Conservation (phyloP, 2,113 vertebrate genomes). For the Neolamprologus caudopunctatus region DNA sequence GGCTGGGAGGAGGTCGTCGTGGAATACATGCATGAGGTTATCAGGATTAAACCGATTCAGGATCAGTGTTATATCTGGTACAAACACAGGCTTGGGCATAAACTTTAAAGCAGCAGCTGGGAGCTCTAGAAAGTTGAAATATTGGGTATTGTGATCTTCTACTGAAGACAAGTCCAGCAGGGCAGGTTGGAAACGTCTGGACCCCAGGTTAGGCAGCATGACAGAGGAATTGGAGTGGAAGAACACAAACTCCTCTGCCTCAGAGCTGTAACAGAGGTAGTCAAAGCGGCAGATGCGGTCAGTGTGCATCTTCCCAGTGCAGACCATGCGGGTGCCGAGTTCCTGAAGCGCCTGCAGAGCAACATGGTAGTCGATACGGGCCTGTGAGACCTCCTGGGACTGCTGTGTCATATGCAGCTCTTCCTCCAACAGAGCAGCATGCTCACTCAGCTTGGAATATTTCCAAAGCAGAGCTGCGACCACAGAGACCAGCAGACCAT, state of each 20-base stretch:
- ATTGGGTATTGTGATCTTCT: slow-evolving; percentile 97
- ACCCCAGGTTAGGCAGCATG: slow-evolving; percentile 93
- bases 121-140: slow-evolving; percentile 96
- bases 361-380: slow-evolving; percentile 81
- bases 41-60: slow-evolving; percentile 95
- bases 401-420: slow-evolving; percentile 78
- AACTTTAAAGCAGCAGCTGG: slow-evolving; percentile 86
- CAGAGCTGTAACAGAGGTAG: slow-evolving; percentile 90
- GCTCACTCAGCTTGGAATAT: slow-evolving; percentile 81
- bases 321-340: slow-evolving; percentile 92
- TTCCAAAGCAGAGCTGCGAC: slow-evolving; percentile 94
- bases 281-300: slow-evolving; percentile 94
- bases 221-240: slow-evolving; percentile 90
- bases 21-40: slow-evolving; percentile 97
- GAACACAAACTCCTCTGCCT: slow-evolving; percentile 93
- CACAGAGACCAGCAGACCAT: slow-evolving; percentile 87
- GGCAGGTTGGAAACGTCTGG: slow-evolving; percentile 91
- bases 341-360: slow-evolving; percentile 84
- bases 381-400: slow-evolving; percentile 75
- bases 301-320: slow-evolving; percentile 92
- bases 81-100: slow-evolving; percentile 92
- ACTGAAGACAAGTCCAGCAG: slow-evolving; percentile 92
- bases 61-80: slow-evolving; percentile 90
- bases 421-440: slow-evolving; percentile 81
- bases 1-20: slow-evolving; percentile 90